Base-by-base conservation (phyloP, 2,113 vertebrate species). In the Acanthochromis polyacanthus region DNA sequence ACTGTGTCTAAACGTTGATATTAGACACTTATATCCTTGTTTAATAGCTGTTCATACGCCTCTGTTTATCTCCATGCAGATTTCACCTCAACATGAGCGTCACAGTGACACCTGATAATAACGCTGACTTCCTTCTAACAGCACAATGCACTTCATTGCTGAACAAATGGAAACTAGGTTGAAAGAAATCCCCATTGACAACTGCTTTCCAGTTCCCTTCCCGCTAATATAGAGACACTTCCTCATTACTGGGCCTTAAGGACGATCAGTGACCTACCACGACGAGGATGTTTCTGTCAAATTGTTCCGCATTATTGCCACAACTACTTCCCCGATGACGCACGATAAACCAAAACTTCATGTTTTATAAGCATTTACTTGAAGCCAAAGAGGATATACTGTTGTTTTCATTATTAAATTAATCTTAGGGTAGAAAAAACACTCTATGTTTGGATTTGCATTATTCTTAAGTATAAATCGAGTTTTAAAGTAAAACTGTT, bases 181-280 rank as follows among this genome's bases (percentile, higher is more conserved):
- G 4, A 45, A 71, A 88, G 76, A 90, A 91, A 89, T 84, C 75
- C 84, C 87, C 87, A 86, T 71, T 91, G 83, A 90, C 78, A 75
- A 75, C 22, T 55, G n/a, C 45, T 88, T 85, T 87, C 82, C 85
- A 88, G 85, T 89, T 89, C 84, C 78, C 76, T 81, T 84, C 56
- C 67, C 1, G n/a, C 51, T 70, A 48, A 66, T 75, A 53, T 43
- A 69, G 70, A 76, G 46, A 62, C 61, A 86, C 85, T 92, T 90
- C 90, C 90, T 83, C 69, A 79, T 83, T 83, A 22, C 43, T 20
- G 17, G 9, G 70, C 9, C 58, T 36, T 73, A 17, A 8, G 20
- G 55, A 51, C 40, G 28, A 22, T 45, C n/a, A 16, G 4, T 56
- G 73, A 78, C n/a, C 63, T 17, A 17, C 14, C 23, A 32, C 30